Percentiles rank a stretch among this genome's conserved stretches.
Conservation (phyloP, 2,888 invertebrate genomes). For the Aplocera efformata region DNA sequence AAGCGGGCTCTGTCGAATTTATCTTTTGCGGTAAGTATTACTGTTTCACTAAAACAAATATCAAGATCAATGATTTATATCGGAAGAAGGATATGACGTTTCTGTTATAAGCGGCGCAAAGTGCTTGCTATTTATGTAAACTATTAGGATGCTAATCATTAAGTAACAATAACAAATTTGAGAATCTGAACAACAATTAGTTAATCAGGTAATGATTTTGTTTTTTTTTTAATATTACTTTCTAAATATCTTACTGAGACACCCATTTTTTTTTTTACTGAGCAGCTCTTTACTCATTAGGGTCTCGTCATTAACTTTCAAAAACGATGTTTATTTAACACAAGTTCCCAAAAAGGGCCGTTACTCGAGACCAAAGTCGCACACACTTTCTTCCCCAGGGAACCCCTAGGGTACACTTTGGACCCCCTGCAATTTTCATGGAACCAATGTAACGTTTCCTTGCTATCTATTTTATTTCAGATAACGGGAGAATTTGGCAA, state of each 20-base stretch:
- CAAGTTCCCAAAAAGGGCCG: not conserved
- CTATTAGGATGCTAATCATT: no score
- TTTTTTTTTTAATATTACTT: conserved; percentile 5
- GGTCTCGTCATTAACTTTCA: no score
- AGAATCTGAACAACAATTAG: no score
- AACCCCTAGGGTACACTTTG: not conserved
- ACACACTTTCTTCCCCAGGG: conserved; percentile 5
- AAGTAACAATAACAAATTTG: no score
- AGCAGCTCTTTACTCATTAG: no score
- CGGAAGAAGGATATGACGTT: no score
- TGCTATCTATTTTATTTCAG: not conserved
- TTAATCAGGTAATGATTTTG: conserved; percentile 8
- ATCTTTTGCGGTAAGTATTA: conserved; percentile 17
- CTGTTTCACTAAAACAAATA: conserved; percentile 14
- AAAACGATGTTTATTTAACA: no score
- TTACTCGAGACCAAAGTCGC: not conserved
- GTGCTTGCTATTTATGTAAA: not conserved
- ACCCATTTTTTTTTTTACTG: no score
- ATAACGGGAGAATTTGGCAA: conserved; percentile 1
- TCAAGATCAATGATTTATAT: no score
- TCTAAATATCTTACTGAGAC: no score
- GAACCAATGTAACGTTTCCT: not conserved
- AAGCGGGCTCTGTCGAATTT: conserved; percentile 12
- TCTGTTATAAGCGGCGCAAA: not conserved
- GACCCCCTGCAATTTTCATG: conserved; percentile 7